Conservation (phyloP, 2,113 vertebrate species). For the Synodontis membranacea region DNA sequence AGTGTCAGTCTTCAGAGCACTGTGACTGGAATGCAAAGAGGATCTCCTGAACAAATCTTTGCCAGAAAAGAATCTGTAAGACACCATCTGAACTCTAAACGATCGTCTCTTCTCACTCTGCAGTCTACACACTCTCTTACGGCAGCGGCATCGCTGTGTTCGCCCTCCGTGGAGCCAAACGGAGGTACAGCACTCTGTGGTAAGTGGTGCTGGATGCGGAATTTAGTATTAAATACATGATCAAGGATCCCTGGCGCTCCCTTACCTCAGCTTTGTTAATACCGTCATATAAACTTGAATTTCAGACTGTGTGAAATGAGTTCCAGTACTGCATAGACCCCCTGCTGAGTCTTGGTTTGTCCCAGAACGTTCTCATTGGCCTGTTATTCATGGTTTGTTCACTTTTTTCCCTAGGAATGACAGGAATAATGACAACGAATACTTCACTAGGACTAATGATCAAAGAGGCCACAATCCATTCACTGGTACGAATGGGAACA, state of each 20-base stretch:
- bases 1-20: not conserved
- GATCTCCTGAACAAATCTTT: not conserved
- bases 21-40: not conserved
- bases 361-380: not conserved
- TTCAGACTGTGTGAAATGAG: not conserved
- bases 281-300: not conserved
- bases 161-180: slow-evolving; percentile 60
- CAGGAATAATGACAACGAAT: not conserved
- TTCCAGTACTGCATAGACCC: not conserved
- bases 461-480: not conserved
- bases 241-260: not conserved
- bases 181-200: slow-evolving; percentile 64
- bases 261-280: not conserved
- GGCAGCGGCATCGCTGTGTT: slow-evolving; percentile 65
- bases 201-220: slow-evolving; percentile 25
- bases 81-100: not conserved
- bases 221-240: not conserved
- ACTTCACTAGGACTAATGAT: not conserved
- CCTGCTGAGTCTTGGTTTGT: not conserved
- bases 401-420: not conserved
- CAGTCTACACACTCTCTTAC: slow-evolving; percentile 67
- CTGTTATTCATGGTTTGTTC: not conserved
- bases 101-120: slow-evolving; percentile 26
- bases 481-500: not conserved
- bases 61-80: not conserved